Percentiles rank a stretch among this genome's conserved stretches.
These are phyloP conservation scores for Rhamnusium bicolor DNA, from an alignment of 2,888 invertebrate species.

Conservation along the genomic window DNA sequence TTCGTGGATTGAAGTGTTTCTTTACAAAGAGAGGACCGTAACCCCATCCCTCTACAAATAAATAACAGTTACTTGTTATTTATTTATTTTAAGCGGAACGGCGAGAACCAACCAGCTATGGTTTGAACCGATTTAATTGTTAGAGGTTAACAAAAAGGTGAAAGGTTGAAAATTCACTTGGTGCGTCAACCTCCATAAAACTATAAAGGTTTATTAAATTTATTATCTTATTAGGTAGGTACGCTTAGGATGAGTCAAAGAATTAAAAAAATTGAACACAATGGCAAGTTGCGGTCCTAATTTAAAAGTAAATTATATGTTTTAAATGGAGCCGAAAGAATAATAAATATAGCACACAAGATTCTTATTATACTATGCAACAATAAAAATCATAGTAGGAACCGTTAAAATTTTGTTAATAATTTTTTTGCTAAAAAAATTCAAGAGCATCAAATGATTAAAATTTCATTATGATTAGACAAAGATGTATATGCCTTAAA, in stretches of 20 bases:
- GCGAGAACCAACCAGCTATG: slow-evolving; percentile 10
- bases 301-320: too few species aligned
- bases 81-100: not conserved
- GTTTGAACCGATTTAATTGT: slow-evolving; percentile 18
- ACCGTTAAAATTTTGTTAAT: too few species aligned
- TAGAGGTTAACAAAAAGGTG: slow-evolving; percentile 21
- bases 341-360: not conserved
- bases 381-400: too few species aligned
- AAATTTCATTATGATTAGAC: too few species aligned
- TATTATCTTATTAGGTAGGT: slow-evolving; percentile 3
- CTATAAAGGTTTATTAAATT: slow-evolving; percentile 7
- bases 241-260: slow-evolving; percentile 12
- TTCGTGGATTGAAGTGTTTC: too few species aligned
- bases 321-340: not conserved
- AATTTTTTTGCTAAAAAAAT: too few species aligned
- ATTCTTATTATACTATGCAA: too few species aligned
- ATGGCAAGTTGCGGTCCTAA: not conserved
- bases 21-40: too few species aligned
- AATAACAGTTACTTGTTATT: too few species aligned
- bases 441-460: too few species aligned
- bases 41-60: too few species aligned
- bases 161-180: slow-evolving; percentile 12
- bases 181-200: slow-evolving; percentile 6
- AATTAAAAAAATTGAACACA: slow-evolving; percentile 13
- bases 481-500: too few species aligned